Base-by-base conservation (phyloP, 2,888 invertebrate genomes). In the Phengaris alcon region DNA sequence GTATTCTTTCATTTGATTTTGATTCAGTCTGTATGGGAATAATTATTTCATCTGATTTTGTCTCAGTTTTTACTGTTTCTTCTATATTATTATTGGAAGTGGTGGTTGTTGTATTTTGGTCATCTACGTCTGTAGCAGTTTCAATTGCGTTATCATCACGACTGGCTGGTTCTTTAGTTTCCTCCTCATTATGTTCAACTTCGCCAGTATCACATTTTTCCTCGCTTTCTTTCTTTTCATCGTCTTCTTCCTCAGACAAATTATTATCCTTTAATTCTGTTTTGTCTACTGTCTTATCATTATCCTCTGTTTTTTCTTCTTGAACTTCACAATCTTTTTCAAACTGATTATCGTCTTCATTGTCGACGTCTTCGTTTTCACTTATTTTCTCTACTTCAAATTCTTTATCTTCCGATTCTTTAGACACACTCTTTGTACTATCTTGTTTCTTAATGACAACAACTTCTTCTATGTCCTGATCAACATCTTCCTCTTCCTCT, bases 401-500 rank as follows among this genome's bases (percentile, higher is more conserved):
- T 75, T 81, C 78, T 64, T 77, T 77, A 68, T 77, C 77, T 77
- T 77, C 77, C 46, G 73, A 76, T 44, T 79, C 77, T 70, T 79
- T 73, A 51, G 72, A 12, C 69, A 75, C 76, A 35, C 74, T 75
- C 73, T 77, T 76, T 15, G 73, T 68, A n/a, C 74, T 77, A 75
- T 78, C 54, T 69, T 73, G 55, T 69, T 79, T 79, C 75, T 79
- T 80, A 8, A 79, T 70, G 7, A 78, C 73, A 64, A 80, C 77
- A 48, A 79, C 78, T 78, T 81, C 79, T 70, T 81, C 80, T 6
- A 77, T 75, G 48, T 52, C 35, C 8, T 72, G 52, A 54, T 79
- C 78, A 77, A 83, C 80, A 76, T 84, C 84, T 76, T 82, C 84
- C 76, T 82, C 85, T 76, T 82, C 84, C 72, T 82, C 83, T 64